These are phyloP conservation scores for Aphodius granarius DNA, from an alignment of 2,888 invertebrate species.

Conservation along the genomic window DNA sequence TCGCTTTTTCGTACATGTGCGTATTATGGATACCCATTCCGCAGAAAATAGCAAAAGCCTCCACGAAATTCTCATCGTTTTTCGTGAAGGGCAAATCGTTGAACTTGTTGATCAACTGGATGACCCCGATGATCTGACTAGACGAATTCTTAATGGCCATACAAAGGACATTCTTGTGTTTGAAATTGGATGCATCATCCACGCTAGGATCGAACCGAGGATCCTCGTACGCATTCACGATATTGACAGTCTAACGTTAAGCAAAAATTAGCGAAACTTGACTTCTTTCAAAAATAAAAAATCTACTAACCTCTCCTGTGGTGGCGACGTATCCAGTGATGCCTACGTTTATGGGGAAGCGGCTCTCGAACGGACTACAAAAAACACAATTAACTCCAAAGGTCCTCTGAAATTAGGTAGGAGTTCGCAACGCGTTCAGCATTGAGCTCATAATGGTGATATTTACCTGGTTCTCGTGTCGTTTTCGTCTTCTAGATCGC, in stretches of 20 bases:
- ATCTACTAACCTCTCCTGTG: slow-evolving; percentile 79
- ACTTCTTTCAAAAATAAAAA: slow-evolving; percentile 4
- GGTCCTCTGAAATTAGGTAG: neutral
- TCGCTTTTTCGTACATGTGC: slow-evolving; percentile 95
- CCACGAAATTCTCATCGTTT: slow-evolving; percentile 95
- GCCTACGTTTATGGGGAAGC: slow-evolving; percentile 94
- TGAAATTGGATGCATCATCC: slow-evolving; percentile 81
- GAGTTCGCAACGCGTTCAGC: neutral
- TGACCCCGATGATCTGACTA: slow-evolving; percentile 90
- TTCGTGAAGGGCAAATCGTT: slow-evolving; percentile 88
- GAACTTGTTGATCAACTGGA: slow-evolving; percentile 91
- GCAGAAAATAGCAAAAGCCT: slow-evolving; percentile 96
- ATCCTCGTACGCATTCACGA: slow-evolving; percentile 88
- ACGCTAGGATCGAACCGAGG: slow-evolving; percentile 84
- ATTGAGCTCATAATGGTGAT: slow-evolving; percentile 23
- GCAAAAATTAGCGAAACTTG: slow-evolving; percentile 23
- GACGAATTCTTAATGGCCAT: slow-evolving; percentile 96
- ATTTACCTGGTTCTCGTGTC: slow-evolving; percentile 73
- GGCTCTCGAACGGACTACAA: slow-evolving; percentile 82
- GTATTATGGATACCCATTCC: slow-evolving; percentile 98
- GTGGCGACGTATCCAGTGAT: slow-evolving; percentile 94
- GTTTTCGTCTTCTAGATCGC: slow-evolving; percentile 80
- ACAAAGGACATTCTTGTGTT: slow-evolving; percentile 87
- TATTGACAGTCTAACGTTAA: slow-evolving; percentile 79
- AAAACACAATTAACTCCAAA: slow-evolving; percentile 25